These are phyloP conservation scores for Corythucha ciliata DNA, from an alignment of 2,888 invertebrate species.

Conservation along the genomic window DNA sequence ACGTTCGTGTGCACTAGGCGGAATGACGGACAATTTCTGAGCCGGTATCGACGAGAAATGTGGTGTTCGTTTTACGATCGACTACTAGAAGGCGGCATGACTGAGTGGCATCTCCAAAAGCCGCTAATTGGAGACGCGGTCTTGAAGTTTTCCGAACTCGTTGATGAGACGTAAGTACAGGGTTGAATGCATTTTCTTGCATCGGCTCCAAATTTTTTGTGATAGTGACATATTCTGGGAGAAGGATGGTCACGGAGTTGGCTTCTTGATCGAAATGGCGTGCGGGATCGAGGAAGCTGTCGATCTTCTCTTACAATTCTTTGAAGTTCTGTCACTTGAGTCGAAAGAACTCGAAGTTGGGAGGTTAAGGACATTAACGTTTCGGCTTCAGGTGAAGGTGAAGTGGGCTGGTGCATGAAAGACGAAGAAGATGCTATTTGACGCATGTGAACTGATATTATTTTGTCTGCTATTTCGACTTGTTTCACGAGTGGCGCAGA, in stretches of 20 bases:
- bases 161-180: background rate
- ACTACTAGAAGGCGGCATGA: conserved; percentile 1
- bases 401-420: too few relatives aligned
- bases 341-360: too few relatives aligned
- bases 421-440: too few relatives aligned
- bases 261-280: too few relatives aligned
- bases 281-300: too few relatives aligned
- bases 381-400: too few relatives aligned
- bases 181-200: conserved; percentile 2
- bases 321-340: too few relatives aligned
- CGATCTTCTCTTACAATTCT: too few relatives aligned
- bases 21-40: conserved; percentile 6
- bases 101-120: background rate
- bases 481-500: background rate
- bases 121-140: conserved; percentile 7
- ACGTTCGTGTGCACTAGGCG: too few relatives aligned
- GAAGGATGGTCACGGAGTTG: too few relatives aligned
- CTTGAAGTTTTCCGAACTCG: background rate
- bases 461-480: conserved; percentile 14
- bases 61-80: conserved; percentile 16
- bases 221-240: background rate
- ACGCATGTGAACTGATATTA: background rate
- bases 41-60: conserved; percentile 15
- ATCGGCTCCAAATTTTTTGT: background rate
- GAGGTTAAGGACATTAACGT: too few relatives aligned